These are phyloP conservation scores for Pyrgilauda ruficollis DNA, from an alignment of 2,113 vertebrate genomes.

Conservation along the genomic window DNA sequence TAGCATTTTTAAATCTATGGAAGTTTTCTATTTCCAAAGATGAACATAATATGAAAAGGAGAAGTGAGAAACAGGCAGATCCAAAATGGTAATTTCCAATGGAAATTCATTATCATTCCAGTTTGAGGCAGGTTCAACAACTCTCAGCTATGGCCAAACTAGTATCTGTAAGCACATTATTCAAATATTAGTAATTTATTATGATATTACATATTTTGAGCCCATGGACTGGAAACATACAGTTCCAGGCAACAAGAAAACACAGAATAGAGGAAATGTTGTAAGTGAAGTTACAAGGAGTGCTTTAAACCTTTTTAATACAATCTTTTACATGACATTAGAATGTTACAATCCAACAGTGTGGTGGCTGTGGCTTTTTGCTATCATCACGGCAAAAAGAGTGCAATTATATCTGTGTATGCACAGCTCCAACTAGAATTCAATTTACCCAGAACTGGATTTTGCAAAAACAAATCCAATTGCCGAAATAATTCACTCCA, in stretches of 20 bases:
- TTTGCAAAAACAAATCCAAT: background rate
- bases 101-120: background rate
- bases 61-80: background rate
- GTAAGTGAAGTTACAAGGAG: background rate
- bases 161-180: background rate
- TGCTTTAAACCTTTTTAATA: background rate
- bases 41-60: background rate
- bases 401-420: background rate
- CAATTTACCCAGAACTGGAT: background rate
- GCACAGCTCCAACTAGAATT: background rate
- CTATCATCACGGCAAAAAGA: background rate
- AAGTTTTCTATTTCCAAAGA: background rate
- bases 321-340: background rate
- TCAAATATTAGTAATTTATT: background rate
- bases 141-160: background rate
- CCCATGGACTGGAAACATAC: background rate
- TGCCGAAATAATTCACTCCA: background rate
- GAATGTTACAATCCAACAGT: background rate
- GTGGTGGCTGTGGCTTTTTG: background rate
- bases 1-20: background rate
- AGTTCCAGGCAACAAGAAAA: background rate
- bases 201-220: background rate
- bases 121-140: background rate
- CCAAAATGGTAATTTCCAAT: background rate
- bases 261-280: background rate